Percentiles rank a stretch among this genome's conserved stretches.
Conservation (phyloP, 2,113 vertebrate genomes). For the Cryptomyrus ogoouensis region DNA sequence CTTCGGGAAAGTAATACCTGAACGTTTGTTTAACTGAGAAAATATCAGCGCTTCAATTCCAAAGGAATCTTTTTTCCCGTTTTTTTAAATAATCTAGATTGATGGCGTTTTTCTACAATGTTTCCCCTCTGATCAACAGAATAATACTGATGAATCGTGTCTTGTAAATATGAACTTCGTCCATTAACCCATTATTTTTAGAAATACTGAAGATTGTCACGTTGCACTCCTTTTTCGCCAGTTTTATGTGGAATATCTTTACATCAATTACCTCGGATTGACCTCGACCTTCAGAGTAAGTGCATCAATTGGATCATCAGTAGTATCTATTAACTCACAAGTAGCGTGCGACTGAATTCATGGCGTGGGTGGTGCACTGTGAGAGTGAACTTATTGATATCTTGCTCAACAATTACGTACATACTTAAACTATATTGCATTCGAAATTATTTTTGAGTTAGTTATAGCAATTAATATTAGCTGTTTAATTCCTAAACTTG, state of each 20-base stretch:
- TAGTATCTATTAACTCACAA: not conserved
- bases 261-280: conserved; percentile 55
- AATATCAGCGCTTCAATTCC: conserved; percentile 44
- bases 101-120: not conserved
- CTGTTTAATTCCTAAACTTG: not conserved
- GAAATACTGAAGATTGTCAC: conserved; percentile 50
- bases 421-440: not conserved
- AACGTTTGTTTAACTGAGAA: conserved; percentile 54
- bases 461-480: not conserved
- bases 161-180: conserved; percentile 38
- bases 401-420: not conserved
- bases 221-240: conserved; percentile 37
- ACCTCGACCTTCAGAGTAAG: conserved; percentile 69
- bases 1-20: conserved; percentile 58
- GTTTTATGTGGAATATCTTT: conserved; percentile 59
- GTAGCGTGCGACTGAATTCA: not conserved
- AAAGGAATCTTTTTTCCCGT: conserved; percentile 48
- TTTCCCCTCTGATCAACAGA: conserved; percentile 20
- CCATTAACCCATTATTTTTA: not conserved
- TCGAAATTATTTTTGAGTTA: not conserved
- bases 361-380: not conserved
- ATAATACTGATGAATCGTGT: conserved; percentile 33
- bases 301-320: conserved; percentile 23
- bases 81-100: conserved; percentile 14
- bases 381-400: not conserved